Evolutionary conservation across 2,888 invertebrate species (phyloP).

Genomic region (Sphaerophoria taeniata): DNA sequence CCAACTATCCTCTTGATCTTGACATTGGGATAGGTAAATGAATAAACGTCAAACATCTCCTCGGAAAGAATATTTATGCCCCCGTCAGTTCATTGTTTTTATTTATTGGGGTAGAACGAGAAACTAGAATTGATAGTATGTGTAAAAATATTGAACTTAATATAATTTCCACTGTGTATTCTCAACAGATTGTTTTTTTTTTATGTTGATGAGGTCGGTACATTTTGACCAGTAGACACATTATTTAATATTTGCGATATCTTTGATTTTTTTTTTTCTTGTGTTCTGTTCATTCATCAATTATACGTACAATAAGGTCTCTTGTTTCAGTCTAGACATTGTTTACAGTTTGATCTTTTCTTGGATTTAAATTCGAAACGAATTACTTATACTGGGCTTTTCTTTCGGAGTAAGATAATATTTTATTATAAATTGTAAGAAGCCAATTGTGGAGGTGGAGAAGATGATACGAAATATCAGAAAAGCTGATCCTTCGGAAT

Average conservation of each 20-base stretch:
- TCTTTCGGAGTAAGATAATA: background rate
- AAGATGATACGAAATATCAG: no score
- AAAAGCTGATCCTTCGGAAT: no score
- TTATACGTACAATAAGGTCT: conserved; percentile 17
- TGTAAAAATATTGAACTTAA: no score
- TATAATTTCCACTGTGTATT: background rate
- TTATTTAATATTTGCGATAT: conserved; percentile 3
- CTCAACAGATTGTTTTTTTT: no score
- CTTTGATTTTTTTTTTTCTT: conserved; percentile 6
- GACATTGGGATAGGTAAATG: conserved; percentile 62
- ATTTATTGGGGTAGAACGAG: no score
- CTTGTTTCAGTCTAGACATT: conserved; percentile 69
- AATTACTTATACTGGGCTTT: background rate
- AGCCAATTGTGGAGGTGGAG: no score
- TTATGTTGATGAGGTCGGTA: no score
- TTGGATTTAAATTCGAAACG: conserved; percentile 18
- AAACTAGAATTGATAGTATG: no score
- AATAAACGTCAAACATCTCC: conserved; percentile 13
- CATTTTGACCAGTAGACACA: background rate
- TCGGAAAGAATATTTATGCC: background rate
- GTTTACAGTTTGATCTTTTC: conserved; percentile 32
- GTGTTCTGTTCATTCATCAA: no score
- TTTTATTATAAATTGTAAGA: no score
- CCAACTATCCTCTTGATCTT: no score
- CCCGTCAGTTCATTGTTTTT: background rate